Percentiles rank a stretch among this genome's conserved stretches.
phyloP scores from a whole-genome alignment of 2,113 vertebrate species.

The Rousettus leschenaultii region DNA sequence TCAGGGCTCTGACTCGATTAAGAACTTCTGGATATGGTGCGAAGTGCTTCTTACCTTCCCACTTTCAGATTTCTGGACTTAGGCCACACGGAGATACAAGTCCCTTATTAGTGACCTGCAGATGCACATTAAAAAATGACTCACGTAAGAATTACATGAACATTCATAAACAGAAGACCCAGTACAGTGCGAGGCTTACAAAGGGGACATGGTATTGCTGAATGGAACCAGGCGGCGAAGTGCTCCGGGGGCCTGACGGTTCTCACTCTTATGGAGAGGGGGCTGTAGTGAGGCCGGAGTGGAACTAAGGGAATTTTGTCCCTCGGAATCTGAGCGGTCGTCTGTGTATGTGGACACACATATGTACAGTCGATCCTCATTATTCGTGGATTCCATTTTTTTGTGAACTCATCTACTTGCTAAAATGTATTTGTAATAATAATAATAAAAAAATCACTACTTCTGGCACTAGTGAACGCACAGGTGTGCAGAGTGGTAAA shows the following conservation, averaged over 20 bases:
- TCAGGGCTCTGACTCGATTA: conserved; percentile 5
- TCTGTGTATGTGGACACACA: background rate
- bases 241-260: background rate
- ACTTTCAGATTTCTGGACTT: conserved; percentile 57
- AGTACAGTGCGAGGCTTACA: background rate
- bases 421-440: background rate
- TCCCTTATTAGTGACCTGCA: conserved; percentile 53
- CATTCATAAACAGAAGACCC: conserved; percentile 13
- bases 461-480: background rate
- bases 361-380: background rate
- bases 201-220: background rate
- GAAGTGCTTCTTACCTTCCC: conserved; percentile 60
- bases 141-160: conserved; percentile 17
- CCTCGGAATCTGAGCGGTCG: background rate
- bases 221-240: background rate
- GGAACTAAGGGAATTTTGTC: background rate
- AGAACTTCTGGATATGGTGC: conserved; percentile 44
- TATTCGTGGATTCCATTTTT: background rate
- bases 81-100: conserved; percentile 33
- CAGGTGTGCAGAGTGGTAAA: no score
- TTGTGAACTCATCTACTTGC: background rate
- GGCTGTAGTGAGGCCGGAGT: background rate
- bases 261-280: background rate
- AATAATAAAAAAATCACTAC: background rate
- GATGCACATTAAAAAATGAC: conserved; percentile 52